Evolutionary conservation across 2,113 vertebrate genomes (phyloP), one percentile per base, ranked within the genome.

Genomic region (Notothenia rossii): DNA sequence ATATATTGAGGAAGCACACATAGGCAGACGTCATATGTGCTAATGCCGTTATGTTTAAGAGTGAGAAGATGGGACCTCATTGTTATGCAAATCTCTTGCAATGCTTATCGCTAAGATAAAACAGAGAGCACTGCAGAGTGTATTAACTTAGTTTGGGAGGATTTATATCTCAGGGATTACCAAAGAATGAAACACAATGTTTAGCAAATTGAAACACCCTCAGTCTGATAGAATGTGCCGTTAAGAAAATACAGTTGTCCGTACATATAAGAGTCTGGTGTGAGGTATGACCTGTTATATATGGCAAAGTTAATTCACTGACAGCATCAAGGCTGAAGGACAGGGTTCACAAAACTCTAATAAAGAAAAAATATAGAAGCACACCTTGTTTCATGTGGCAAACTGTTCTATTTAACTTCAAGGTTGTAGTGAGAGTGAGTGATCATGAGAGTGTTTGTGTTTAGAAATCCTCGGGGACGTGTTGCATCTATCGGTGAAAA

Each of bases 11-110:
- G 51, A 74, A 60, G 49, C 78, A 48, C 17, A 83, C 22, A 53
- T 74, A 70, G 61, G 25, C 53, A 55, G 82, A 36, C 60, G 48
- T 77, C 67, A 70, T n/a, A 75, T 72, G 54, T 18, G 59, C 83
- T 83, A 85, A 85, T 81, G 77, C 25, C 17, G 18, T 62, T 62
- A 40, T 40, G 78, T 82, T 84, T 75, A 77, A 71, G 51, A 63
- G 80, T 61, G 50, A 61, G 63, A 78, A 49, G 66, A 91, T 71
- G 66, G 88, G 83, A 83, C 51, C 70, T 48, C 59, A 86, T 85
- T 89, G 79, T 77, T 77, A 88, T 89, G 89, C 82, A 91, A 92
- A 93, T 89, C 80, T 86, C 56, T 67, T 43, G 63, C 58, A n/a
- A 60, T 68, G 72, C 71, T 80, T 79, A 74, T 71, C 56, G 0